phyloP scores from a whole-genome alignment of 1,140 invertebrate genomes.

The Wasmannia auropunctata region DNA sequence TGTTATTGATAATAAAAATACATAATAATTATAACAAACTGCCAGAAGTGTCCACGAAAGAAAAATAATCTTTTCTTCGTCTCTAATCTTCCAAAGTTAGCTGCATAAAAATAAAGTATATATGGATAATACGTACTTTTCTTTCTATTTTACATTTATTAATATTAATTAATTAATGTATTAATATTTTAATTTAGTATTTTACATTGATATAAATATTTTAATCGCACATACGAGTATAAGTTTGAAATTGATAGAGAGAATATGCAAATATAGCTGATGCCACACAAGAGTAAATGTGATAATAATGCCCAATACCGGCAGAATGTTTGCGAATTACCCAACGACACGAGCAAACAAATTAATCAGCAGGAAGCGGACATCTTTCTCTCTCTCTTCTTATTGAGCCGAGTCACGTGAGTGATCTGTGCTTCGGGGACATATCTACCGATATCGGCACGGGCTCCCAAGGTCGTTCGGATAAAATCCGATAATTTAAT shows the following conservation, averaged over 20 bases:
- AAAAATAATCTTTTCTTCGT: background rate
- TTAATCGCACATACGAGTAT: background rate
- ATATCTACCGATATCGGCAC: conserved; percentile 42
- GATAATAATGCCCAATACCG: background rate
- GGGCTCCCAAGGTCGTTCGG: conserved; percentile 50
- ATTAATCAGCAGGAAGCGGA: conserved; percentile 49
- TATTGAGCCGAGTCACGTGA: conserved; percentile 28
- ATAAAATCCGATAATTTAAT: conserved; percentile 64
- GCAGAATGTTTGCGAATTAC: conserved; percentile 9
- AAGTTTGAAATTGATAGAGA: background rate
- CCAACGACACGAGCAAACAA: conserved; percentile 36
- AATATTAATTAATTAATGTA: background rate
- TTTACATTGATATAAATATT: background rate
- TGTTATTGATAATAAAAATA: background rate
- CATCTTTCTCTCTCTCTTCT: conserved; percentile 12
- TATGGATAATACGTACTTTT: background rate
- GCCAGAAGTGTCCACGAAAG: background rate
- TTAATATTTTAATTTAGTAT: too few species aligned
- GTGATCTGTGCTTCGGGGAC: background rate
- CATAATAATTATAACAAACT: background rate
- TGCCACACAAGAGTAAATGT: background rate
- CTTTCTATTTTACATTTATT: background rate
- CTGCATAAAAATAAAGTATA: background rate
- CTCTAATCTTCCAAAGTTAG: background rate
- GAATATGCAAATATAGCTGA: background rate